These are phyloP conservation scores for Mustela lutreola DNA, from an alignment of 2,113 vertebrate species.

Conservation along the genomic window DNA sequence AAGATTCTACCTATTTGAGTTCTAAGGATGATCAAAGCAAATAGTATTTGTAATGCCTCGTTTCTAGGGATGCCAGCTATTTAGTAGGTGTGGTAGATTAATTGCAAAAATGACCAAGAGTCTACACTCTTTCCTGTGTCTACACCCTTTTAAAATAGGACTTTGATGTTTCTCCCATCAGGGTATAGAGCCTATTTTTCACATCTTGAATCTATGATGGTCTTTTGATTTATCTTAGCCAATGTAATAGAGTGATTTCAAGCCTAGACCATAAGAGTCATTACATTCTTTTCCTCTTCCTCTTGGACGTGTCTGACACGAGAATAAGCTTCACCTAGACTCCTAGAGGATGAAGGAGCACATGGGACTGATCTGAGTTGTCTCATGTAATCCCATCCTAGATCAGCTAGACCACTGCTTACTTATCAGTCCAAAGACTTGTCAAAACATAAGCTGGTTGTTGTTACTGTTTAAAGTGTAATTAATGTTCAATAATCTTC, in stretches of 20 bases:
- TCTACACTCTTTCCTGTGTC: not conserved
- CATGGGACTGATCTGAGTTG: not conserved
- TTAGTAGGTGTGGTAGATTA: not conserved
- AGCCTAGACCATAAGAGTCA: not conserved
- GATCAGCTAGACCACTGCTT: not conserved
- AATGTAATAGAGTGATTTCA: not conserved
- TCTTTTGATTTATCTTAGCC: not conserved
- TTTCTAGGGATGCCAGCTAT: not conserved
- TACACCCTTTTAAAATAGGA: constrained; percentile 2
- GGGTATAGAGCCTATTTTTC: not conserved
- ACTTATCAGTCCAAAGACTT: not conserved
- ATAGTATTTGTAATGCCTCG: not conserved
- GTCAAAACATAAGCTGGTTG: not conserved
- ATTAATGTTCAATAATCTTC: not conserved
- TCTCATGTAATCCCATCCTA: not conserved
- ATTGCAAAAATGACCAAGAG: not conserved
- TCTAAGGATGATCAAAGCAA: not conserved
- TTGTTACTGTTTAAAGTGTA: not conserved
- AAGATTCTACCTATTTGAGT: not conserved
- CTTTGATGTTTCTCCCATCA: not conserved
- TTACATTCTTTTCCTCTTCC: not conserved
- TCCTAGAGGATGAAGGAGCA: not conserved
- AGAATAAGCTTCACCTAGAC: not conserved
- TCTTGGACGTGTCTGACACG: not conserved
- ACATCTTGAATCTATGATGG: not conserved